Conservation (phyloP, 2,113 vertebrate species). For the Cygnus buccinator region DNA sequence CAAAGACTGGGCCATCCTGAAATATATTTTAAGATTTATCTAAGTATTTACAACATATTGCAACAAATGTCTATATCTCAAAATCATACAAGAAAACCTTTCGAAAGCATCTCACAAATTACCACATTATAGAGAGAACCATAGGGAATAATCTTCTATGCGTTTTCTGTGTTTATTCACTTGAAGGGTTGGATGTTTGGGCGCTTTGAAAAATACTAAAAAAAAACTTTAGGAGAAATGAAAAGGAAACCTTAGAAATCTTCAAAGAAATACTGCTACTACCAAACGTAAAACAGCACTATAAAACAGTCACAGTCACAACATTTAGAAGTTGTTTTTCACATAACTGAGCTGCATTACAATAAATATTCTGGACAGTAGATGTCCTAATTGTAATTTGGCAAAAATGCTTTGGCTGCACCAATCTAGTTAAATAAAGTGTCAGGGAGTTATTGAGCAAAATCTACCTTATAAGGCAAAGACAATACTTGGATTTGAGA, state of each 20-base stretch:
- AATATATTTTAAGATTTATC: not conserved
- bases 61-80: not conserved
- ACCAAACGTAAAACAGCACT: not conserved
- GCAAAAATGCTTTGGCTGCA: not conserved
- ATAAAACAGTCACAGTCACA: conserved; percentile 36
- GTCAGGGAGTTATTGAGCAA: not conserved
- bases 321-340: conserved; percentile 50
- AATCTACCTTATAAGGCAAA: conserved; percentile 1
- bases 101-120: not conserved
- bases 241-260: conserved; percentile 41
- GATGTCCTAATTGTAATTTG: conserved; percentile 26
- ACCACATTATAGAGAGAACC: not conserved
- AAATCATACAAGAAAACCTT: not conserved
- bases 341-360: not conserved
- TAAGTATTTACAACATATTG: not conserved
- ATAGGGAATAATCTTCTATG: not conserved
- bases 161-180: not conserved
- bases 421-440: not conserved
- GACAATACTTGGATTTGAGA: not conserved
- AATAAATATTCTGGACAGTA: conserved; percentile 52
- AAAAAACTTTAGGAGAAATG: not conserved
- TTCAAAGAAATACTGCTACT: conserved; percentile 41
- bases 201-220: not conserved
- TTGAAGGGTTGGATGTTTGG: not conserved
- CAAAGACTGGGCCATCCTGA: not conserved